Percentiles rank a stretch among this genome's conserved stretches.
phyloP scores from a whole-genome alignment of 2,888 invertebrate species.

The Adelphocoris suturalis region DNA sequence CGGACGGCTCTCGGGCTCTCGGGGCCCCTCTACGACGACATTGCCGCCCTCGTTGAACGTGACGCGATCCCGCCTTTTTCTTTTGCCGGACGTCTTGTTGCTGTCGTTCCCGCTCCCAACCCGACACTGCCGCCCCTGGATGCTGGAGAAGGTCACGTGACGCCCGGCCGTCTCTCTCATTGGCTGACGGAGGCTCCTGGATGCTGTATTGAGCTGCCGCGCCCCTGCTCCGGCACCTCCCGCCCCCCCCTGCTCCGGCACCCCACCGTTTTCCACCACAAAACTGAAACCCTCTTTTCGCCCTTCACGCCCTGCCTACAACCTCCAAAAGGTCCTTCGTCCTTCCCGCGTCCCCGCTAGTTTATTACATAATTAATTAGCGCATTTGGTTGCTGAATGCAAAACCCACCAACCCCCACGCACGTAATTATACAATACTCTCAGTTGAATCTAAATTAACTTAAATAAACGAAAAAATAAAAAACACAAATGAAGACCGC shows the following conservation, averaged over 20 bases:
- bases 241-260: constrained; percentile 36
- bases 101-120: background rate
- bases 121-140: constrained; percentile 65
- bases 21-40: constrained; percentile 79
- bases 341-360: background rate
- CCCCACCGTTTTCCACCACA: constrained; percentile 55
- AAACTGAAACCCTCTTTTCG: constrained; percentile 36
- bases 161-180: constrained; percentile 38
- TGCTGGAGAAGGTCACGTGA: constrained; percentile 66
- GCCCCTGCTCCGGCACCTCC: constrained; percentile 58
- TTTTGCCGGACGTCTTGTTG: constrained; percentile 44
- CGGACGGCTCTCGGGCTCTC: constrained; percentile 78
- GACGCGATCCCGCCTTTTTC: constrained; percentile 64
- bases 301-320: constrained; percentile 3
- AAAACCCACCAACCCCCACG: too few species aligned
- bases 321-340: constrained; percentile 31
- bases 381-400: too few species aligned
- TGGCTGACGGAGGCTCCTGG: constrained; percentile 72
- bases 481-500: too few species aligned
- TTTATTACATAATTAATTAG: too few species aligned
- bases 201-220: constrained; percentile 74
- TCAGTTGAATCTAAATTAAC: too few species aligned
- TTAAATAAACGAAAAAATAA: too few species aligned
- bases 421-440: too few species aligned
- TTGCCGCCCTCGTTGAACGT: constrained; percentile 23